Conservation (phyloP, 2,113 vertebrate species). For the Taxidea taxus region DNA sequence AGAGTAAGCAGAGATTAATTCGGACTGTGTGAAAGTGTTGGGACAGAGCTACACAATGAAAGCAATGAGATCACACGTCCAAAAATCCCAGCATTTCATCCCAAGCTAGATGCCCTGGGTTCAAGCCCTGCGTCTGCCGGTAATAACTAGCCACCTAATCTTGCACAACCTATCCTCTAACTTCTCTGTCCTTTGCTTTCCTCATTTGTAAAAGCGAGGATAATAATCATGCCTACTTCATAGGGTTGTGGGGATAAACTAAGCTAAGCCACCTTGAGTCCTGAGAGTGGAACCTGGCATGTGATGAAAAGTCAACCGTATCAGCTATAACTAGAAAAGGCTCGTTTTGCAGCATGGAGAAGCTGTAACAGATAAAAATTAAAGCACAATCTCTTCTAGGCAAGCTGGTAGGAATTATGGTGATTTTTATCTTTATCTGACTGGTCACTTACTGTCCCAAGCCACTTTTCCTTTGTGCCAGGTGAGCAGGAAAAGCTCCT, state of each 20-base stretch:
- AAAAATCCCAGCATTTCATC: background rate
- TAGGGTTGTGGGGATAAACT: background rate
- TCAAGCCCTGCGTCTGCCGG: background rate
- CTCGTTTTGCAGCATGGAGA: background rate
- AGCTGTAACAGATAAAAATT: constrained; percentile 20
- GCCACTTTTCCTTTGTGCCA: constrained; percentile 50
- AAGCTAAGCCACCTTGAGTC: background rate
- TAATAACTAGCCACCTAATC: background rate
- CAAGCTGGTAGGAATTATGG: constrained; percentile 5
- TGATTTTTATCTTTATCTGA: constrained; percentile 41
- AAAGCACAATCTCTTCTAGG: constrained; percentile 14
- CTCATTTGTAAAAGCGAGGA: background rate
- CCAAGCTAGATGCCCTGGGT: background rate
- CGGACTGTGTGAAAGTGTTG: background rate
- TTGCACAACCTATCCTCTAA: background rate
- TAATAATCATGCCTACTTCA: background rate
- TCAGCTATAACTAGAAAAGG: background rate
- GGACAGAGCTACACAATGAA: background rate
- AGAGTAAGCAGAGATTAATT: background rate
- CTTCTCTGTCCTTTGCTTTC: background rate
- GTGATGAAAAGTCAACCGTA: background rate
- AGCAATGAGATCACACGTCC: background rate
- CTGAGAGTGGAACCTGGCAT: background rate
- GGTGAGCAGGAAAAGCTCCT: constrained; percentile 51
- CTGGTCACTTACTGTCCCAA: constrained; percentile 52